These are phyloP conservation scores for Bombus vancouverensis DNA, from an alignment of 1,140 invertebrate genomes.

Conservation along the genomic window DNA sequence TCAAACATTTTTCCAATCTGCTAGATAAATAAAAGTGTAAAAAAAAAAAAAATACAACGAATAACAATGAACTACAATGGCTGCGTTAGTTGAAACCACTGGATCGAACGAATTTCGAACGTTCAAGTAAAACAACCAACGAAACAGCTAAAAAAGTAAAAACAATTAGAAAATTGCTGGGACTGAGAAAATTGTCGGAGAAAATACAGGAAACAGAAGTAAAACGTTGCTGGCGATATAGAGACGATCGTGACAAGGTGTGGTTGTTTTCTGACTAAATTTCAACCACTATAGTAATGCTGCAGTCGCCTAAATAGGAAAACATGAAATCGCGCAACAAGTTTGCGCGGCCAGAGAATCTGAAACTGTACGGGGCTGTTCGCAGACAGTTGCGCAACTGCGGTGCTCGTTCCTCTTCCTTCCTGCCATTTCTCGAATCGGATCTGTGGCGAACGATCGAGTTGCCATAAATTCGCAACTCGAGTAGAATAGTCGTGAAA, in stretches of 20 bases:
- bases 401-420: too few relatives aligned
- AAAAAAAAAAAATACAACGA: not conserved
- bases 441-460: too few relatives aligned
- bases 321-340: conserved; percentile 44
- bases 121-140: not conserved
- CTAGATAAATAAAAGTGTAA: not conserved
- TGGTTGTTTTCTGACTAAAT: too few relatives aligned
- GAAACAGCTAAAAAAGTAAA: not conserved
- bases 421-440: too few relatives aligned
- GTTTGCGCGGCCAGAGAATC: conserved; percentile 1
- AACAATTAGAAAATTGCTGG: not conserved
- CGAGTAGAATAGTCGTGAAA: not conserved
- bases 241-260: too few relatives aligned
- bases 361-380: not conserved
- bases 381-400: not conserved
- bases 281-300: not conserved
- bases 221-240: too few relatives aligned
- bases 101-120: not conserved
- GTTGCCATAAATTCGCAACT: too few relatives aligned
- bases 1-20: not conserved
- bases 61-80: not conserved
- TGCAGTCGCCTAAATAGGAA: not conserved
- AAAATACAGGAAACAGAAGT: not conserved
- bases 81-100: too few relatives aligned
- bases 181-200: fast-evolving